These are phyloP conservation scores for Ceratitis capitata DNA, from an alignment of 1,140 invertebrate species.

Conservation along the genomic window DNA sequence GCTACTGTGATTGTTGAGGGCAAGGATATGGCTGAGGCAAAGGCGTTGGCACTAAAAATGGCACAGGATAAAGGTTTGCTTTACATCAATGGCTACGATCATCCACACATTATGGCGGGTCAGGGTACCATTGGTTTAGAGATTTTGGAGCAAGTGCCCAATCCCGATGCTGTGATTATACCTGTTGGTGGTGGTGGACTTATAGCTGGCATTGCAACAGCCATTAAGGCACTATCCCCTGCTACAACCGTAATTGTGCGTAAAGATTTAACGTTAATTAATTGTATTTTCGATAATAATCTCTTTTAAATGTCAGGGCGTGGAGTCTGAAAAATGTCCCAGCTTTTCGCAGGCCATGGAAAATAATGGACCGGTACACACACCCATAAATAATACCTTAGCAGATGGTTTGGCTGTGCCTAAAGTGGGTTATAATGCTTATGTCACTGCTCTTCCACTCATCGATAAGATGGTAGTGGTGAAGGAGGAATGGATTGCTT, in stretches of 20 bases:
- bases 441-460: conserved; percentile 77
- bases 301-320: conserved; percentile 72
- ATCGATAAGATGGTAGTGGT: conserved; percentile 88
- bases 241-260: conserved; percentile 78
- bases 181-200: conserved; percentile 92
- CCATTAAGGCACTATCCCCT: conserved; percentile 86
- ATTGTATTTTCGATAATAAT: not conserved
- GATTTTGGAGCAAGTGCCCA: conserved; percentile 84
- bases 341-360: conserved; percentile 83
- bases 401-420: conserved; percentile 94
- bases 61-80: conserved; percentile 76
- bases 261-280: not conserved
- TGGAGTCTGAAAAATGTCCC: conserved; percentile 89
- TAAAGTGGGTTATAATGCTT: conserved; percentile 88
- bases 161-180: conserved; percentile 81
- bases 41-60: conserved; percentile 78
- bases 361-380: conserved; percentile 74
- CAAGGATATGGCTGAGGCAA: conserved; percentile 86
- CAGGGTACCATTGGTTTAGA: conserved; percentile 93
- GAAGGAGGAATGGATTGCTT: conserved; percentile 86
- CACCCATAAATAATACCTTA: conserved; percentile 78
- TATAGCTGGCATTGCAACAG: conserved; percentile 86
- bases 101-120: conserved; percentile 92
- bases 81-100: conserved; percentile 87
- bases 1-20: conserved; percentile 88